Evolutionary conservation across 2,797 vertebrate species (phyloP).

Genomic region (Choloepus didactylus): DNA sequence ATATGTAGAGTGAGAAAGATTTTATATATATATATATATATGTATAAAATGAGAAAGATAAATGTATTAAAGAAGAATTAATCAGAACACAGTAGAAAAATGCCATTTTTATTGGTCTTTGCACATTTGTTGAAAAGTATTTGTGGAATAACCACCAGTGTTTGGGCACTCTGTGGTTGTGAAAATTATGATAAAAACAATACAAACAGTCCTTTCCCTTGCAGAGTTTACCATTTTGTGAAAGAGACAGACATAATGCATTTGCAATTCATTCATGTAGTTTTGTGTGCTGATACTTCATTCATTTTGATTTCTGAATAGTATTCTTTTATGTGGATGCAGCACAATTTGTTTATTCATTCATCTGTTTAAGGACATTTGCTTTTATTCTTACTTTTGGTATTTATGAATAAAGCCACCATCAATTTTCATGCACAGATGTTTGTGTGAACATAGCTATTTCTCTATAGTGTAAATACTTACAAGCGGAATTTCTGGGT

Average conservation of each 20-base stretch:
- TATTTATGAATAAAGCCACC: neutral
- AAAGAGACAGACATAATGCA: neutral
- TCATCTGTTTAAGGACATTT: conserved; percentile 21
- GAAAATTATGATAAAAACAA: conserved; percentile 26
- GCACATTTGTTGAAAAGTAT: neutral
- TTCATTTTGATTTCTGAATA: conserved; percentile 15
- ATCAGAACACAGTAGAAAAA: neutral
- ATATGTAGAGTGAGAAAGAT: neutral
- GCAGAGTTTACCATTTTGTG: neutral
- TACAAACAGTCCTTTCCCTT: neutral
- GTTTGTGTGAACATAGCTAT: neutral
- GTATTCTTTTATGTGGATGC: neutral
- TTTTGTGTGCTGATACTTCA: neutral
- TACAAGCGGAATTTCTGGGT: conserved; percentile 18
- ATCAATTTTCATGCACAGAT: conserved; percentile 9
- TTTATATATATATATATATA: neutral
- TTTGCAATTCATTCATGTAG: neutral
- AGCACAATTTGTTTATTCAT: neutral
- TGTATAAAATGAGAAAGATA: neutral
- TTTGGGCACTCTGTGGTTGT: neutral
- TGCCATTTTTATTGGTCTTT: neutral
- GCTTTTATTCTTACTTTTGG: neutral
- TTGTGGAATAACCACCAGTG: neutral
- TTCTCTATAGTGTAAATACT: neutral
- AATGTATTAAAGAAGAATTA: conserved; percentile 6